These are phyloP conservation scores for Melieria crassipennis DNA, from an alignment of 2,888 invertebrate species.

Conservation along the genomic window DNA sequence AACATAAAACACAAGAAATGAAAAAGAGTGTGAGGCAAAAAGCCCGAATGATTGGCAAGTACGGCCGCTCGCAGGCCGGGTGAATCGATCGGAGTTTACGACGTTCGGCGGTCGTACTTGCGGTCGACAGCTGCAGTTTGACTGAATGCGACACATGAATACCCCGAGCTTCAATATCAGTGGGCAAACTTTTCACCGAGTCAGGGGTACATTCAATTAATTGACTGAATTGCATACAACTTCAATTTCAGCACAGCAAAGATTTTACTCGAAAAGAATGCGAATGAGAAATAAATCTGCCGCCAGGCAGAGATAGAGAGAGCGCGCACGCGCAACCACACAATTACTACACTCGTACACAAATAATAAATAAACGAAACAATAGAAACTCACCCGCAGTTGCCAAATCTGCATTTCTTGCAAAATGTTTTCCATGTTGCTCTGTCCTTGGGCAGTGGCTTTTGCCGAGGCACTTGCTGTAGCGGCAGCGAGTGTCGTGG, in stretches of 20 bases:
- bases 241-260: no score
- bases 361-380: neutral
- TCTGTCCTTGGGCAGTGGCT: conserved; percentile 41
- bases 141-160: no score
- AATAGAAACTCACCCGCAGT: conserved; percentile 44
- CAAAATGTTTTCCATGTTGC: conserved; percentile 47
- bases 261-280: neutral
- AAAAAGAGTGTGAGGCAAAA: no score
- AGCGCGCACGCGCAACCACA: neutral
- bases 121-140: no score
- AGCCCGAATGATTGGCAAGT: no score
- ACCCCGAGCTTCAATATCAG: no score
- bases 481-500: neutral
- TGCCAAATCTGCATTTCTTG: conserved; percentile 51
- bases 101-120: no score
- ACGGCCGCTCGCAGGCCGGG: no score
- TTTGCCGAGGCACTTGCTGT: conserved; percentile 22
- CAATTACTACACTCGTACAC: neutral
- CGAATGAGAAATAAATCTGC: neutral
- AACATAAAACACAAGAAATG: no score
- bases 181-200: neutral
- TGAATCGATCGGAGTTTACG: no score
- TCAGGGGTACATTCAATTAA: neutral
- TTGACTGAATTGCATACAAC: neutral
- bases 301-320: neutral